Percentiles rank a stretch among this genome's conserved stretches.
Conservation (phyloP, 2,797 vertebrate species). For the Sciurus vulgaris region DNA sequence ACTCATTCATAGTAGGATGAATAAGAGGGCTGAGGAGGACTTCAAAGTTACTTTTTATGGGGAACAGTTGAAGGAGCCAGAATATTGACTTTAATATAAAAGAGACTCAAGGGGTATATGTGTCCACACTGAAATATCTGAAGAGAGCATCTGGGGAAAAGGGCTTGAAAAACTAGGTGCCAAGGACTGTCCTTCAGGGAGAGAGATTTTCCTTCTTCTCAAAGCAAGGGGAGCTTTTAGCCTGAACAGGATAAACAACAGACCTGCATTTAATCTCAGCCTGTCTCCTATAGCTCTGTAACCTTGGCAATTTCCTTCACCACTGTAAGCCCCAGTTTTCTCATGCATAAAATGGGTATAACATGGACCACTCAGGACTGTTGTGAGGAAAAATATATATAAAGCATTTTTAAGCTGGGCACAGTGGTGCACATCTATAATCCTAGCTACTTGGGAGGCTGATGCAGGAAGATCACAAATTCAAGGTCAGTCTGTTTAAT, state of each 20-base stretch:
- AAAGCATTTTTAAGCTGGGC: neutral
- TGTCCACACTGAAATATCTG: neutral
- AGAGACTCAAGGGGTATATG: neutral
- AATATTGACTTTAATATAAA: neutral
- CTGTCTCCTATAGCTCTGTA: neutral
- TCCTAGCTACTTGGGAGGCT: no score
- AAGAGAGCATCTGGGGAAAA: neutral
- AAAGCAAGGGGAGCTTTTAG: neutral
- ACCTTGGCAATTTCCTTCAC: neutral
- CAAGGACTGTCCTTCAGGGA: neutral
- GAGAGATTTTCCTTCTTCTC: neutral
- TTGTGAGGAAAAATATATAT: neutral
- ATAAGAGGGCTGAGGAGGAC: neutral
- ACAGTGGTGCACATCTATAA: no score
- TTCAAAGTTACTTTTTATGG: neutral
- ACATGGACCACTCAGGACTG: neutral
- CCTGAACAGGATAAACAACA: conserved; percentile 13
- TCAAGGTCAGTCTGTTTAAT: no score
- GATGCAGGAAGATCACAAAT: no score
- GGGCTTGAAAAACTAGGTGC: neutral
- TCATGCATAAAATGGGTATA: neutral
- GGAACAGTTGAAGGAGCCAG: neutral
- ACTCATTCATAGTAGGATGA: neutral
- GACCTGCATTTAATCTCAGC: neutral
- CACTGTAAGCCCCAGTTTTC: neutral